Evolutionary conservation across 2,797 vertebrate genomes (phyloP).

Genomic region (Loris lydekkerianus): DNA sequence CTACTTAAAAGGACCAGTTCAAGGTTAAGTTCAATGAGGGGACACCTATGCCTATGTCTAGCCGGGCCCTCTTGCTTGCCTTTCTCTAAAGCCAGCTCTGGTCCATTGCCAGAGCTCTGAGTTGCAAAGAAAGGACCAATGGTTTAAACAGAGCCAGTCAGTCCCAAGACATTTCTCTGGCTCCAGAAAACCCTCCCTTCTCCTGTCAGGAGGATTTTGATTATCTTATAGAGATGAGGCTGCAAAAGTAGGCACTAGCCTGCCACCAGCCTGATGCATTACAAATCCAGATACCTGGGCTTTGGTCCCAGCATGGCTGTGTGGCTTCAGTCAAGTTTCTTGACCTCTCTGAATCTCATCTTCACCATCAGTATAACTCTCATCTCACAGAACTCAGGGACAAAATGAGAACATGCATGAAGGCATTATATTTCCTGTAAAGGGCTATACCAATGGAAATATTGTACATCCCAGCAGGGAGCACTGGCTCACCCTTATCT

Average conservation of each 20-base stretch:
- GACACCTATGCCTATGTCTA: not conserved
- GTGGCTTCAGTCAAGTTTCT: conserved; percentile 27
- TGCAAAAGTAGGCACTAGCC: not conserved
- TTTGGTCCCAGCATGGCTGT: not conserved
- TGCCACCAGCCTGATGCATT: not conserved
- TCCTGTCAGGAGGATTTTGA: not conserved
- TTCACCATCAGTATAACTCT: not conserved
- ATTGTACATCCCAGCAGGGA: not conserved
- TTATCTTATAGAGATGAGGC: not conserved
- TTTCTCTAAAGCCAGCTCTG: not conserved
- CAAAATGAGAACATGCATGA: not conserved
- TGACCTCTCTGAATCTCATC: conserved; percentile 30
- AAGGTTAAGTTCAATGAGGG: not conserved
- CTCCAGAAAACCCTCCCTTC: not conserved
- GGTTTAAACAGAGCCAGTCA: not conserved
- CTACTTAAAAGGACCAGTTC: not conserved
- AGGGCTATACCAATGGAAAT: not conserved
- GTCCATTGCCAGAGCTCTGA: not conserved
- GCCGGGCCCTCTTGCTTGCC: not conserved
- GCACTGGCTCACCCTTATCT: not conserved
- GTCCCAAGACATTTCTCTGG: not conserved
- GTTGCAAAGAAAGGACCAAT: not conserved
- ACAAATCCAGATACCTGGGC: not conserved
- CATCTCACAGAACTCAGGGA: conserved; percentile 24
- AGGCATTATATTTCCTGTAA: not conserved